Conservation (phyloP, 2,888 invertebrate species). For the Himalopsyche kuldschensis region DNA sequence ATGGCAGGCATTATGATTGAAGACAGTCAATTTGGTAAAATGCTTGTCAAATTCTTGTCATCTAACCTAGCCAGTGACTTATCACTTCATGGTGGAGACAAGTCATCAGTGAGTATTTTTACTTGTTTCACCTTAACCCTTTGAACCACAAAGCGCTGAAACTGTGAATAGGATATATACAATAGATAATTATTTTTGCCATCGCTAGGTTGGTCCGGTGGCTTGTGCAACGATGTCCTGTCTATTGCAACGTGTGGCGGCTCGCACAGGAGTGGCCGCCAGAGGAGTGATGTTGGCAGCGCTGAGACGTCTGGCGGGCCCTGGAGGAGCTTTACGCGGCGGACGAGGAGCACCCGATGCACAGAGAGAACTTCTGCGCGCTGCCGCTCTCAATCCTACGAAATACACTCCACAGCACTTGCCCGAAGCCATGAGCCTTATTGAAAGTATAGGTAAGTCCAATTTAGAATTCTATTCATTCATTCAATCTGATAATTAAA, state of each 20-base stretch:
- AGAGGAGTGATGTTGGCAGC: conserved; percentile 64
- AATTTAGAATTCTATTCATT: neutral
- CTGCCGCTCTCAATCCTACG: conserved; percentile 36
- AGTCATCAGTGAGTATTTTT: conserved; percentile 27
- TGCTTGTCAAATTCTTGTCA: conserved; percentile 36
- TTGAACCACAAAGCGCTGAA: too few relatives aligned
- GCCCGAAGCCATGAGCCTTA: conserved; percentile 71
- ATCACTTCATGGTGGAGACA: conserved; percentile 24
- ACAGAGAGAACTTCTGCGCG: conserved; percentile 47
- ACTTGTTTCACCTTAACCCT: neutral
- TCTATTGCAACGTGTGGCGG: conserved; percentile 68
- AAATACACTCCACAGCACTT: conserved; percentile 69
- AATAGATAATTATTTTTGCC: neutral
- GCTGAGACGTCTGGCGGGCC: conserved; percentile 71
- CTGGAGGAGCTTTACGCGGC: conserved; percentile 65
- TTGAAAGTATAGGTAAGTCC: conserved; percentile 68
- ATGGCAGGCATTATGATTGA: conserved; percentile 33
- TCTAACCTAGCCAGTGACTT: conserved; percentile 31
- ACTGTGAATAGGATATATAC: too few relatives aligned
- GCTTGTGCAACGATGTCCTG: conserved; percentile 74
- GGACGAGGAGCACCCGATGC: conserved; percentile 73
- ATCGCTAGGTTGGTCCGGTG: conserved; percentile 71
- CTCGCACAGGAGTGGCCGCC: conserved; percentile 51
- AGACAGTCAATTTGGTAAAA: conserved; percentile 31
- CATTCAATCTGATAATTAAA: neutral